These are phyloP conservation scores for Tinea trinotella DNA, from an alignment of 2,888 invertebrate genomes.

Conservation along the genomic window DNA sequence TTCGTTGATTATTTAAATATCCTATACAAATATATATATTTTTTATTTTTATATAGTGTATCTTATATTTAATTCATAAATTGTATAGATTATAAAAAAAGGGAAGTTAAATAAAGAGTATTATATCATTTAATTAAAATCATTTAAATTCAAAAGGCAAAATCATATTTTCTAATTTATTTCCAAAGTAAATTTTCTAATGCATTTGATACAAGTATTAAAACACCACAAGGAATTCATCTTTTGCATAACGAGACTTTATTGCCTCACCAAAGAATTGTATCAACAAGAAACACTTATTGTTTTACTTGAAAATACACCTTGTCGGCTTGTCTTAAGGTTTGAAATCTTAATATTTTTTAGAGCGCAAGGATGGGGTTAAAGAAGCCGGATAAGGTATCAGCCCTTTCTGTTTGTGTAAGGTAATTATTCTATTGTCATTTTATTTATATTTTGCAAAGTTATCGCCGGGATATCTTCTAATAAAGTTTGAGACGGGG, in stretches of 20 bases:
- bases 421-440: constrained; percentile 62
- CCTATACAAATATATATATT: too few relatives aligned
- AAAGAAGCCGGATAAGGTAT: constrained; percentile 21
- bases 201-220: constrained; percentile 1
- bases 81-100: too few relatives aligned
- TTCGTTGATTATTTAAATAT: too few relatives aligned
- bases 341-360: constrained; percentile 12
- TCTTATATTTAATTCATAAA: too few relatives aligned
- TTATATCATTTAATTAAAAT: too few relatives aligned
- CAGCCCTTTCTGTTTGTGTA: constrained; percentile 37
- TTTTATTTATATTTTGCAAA: constrained; percentile 63
- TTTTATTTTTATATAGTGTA: too few relatives aligned
- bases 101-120: too few relatives aligned
- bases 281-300: constrained; percentile 4
- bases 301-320: background rate
- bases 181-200: background rate
- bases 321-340: constrained; percentile 20
- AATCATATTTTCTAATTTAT: background rate
- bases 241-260: constrained; percentile 31
- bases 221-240: constrained; percentile 17
- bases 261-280: constrained; percentile 24
- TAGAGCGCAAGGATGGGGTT: constrained; percentile 19
- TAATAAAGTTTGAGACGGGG: constrained; percentile 54
- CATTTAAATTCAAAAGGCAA: too few relatives aligned
- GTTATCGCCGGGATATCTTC: constrained; percentile 58